A percentile compares a stretch with the other conserved stretches of the same genome.
Evolutionary conservation across 2,888 invertebrate species (phyloP).

Genomic region (Resseliella maxima): DNA sequence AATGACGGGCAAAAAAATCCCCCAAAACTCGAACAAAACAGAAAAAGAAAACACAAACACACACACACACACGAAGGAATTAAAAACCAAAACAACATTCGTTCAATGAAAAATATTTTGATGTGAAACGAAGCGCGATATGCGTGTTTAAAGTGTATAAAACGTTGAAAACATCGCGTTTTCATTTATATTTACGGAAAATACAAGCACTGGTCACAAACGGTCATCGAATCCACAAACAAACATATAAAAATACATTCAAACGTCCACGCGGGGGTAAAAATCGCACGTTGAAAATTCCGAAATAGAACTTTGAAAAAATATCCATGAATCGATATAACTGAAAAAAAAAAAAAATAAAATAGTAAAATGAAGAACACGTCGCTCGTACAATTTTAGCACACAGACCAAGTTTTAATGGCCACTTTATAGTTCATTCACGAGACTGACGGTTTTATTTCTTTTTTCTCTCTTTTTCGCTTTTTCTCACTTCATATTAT

Average conservation of each 20-base stretch:
- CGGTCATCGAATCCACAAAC: slow-evolving; percentile 1
- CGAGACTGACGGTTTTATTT: background rate
- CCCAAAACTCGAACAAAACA: background rate
- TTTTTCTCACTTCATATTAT: too few relatives aligned
- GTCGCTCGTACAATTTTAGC: background rate
- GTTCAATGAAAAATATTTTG: too few relatives aligned
- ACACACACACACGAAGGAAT: too few relatives aligned
- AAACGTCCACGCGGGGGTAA: too few relatives aligned
- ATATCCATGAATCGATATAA: background rate
- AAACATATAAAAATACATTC: background rate
- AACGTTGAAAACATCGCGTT: slow-evolving; percentile 43
- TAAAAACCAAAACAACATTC: too few relatives aligned
- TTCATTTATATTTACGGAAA: slow-evolving; percentile 44
- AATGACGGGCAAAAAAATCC: background rate
- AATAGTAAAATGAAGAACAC: background rate
- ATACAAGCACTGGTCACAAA: slow-evolving; percentile 5
- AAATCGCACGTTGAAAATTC: background rate
- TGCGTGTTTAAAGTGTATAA: slow-evolving; percentile 44
- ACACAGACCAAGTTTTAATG: slow-evolving; percentile 19
- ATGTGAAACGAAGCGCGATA: background rate
- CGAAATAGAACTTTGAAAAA: background rate
- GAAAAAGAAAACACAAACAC: background rate
- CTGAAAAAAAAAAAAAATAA: background rate
- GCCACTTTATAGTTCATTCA: slow-evolving; percentile 34
- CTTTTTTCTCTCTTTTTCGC: background rate